Evolutionary conservation across 1,140 invertebrate genomes (phyloP), one percentile per base, ranked within the genome.

Genomic region (Leptonema lineaticorne): DNA sequence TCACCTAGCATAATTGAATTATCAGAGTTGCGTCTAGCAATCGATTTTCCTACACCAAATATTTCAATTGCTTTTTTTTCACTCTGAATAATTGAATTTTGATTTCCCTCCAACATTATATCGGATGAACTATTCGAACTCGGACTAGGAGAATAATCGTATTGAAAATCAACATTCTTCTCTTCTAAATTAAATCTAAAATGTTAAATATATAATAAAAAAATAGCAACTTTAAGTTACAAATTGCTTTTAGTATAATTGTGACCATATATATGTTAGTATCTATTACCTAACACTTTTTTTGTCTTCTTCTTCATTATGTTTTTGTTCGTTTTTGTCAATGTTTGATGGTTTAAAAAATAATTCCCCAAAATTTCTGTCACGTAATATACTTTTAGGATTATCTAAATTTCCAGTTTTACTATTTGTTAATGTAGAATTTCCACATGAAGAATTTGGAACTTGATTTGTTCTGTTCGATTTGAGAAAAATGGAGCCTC

Each of bases 401-500:
- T 81, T 84, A 57, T 86, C 85, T 29, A 79, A 74, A 33, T 8
- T 46, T 30, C 9, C 27, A 9, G 20, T 22, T 14, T 9, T 45
- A 4, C 29, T 27, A 33, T 20, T 59, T 20, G 57, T 14, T 33
- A 6, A 27, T 20, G 16, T 20, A 4, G 9, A 20, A 53, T 9
- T 22, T 26, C 1, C 9, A 24, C 7, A 14, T 22, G n/a, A 14
- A 48, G 6, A 2, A 11, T 14, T 80, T 77, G 0, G 79, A 77
- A 71, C 78, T 81, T 1, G 78, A 77, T n/a, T 78, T 72, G 41
- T 83, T 46, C 84, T 83, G 67, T 86, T 87, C 28, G 87, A 85
- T 75, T 90, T 90, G 14, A 91, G 78, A 71, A 90, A 91, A 83
- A 90, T 89, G 9, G 82, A 84, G 3, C 89, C 89, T 68, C 85